These are phyloP conservation scores for Rhynchonycteris naso DNA, from an alignment of 2,797 vertebrate species.

Conservation along the genomic window DNA sequence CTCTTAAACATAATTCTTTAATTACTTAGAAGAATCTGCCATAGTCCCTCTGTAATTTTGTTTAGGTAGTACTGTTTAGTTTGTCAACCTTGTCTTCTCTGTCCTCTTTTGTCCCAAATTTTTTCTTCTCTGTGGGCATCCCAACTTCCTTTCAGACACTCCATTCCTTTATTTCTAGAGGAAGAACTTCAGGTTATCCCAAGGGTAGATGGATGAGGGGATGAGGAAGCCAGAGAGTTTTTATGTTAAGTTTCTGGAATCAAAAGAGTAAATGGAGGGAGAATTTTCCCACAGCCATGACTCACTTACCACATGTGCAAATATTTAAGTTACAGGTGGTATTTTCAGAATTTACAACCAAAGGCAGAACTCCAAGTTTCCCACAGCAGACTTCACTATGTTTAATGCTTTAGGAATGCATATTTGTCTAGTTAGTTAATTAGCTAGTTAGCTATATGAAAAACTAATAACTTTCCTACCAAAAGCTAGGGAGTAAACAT, in stretches of 20 bases:
- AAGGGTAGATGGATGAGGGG: neutral
- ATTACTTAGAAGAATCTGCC: neutral
- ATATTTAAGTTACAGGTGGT: constrained; percentile 65
- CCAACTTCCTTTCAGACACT: neutral
- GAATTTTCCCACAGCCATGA: constrained; percentile 36
- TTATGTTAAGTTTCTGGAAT: neutral
- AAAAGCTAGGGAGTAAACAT: neutral
- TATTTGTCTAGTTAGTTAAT: neutral
- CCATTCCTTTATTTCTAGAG: constrained; percentile 23
- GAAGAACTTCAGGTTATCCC: constrained; percentile 30
- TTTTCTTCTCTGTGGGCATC: neutral
- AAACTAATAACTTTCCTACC: constrained; percentile 18
- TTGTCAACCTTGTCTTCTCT: neutral
- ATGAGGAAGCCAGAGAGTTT: neutral
- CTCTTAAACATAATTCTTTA: neutral
- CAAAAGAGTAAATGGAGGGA: neutral
- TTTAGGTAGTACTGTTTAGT: neutral
- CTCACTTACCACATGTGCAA: constrained; percentile 57
- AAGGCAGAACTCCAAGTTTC: constrained; percentile 21
- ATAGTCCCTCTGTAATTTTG: neutral
- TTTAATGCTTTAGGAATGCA: neutral
- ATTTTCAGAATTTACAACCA: constrained; percentile 39
- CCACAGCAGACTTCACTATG: neutral
- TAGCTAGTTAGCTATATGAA: neutral
- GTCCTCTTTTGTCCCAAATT: neutral